Conservation (phyloP, 35 echinoderm and acorn worm genomes). For the Anneissia japonica region DNA sequence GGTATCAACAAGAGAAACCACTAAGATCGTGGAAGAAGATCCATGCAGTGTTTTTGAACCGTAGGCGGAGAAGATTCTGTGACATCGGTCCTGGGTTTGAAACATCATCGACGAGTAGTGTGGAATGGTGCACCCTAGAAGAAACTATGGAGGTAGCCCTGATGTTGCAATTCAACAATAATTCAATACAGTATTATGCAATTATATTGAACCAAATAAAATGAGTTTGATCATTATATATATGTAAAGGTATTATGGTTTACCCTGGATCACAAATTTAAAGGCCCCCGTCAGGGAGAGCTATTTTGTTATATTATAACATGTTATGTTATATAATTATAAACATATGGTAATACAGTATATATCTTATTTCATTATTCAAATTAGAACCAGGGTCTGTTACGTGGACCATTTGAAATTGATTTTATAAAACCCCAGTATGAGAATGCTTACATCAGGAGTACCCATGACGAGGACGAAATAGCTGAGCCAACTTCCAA, state of each 20-base stretch:
- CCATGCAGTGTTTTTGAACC: not conserved
- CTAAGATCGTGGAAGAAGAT: not conserved
- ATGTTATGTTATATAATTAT: too few species aligned
- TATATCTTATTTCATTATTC: too few species aligned
- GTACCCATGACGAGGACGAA: not conserved
- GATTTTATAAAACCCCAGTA: not conserved
- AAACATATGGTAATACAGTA: too few species aligned
- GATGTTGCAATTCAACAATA: too few species aligned
- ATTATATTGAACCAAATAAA: too few species aligned
- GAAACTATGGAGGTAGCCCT: not conserved
- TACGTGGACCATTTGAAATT: not conserved
- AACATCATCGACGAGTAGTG: not conserved
- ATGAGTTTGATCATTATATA: too few species aligned
- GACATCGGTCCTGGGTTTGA: not conserved
- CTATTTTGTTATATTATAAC: too few species aligned
- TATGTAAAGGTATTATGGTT: too few species aligned
- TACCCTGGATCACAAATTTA: too few species aligned
- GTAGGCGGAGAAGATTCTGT: not conserved
- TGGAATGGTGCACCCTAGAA: not conserved
- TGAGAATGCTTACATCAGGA: not conserved
- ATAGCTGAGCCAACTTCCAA: not conserved
- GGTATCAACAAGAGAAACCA: not conserved
- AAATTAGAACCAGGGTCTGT: not conserved
- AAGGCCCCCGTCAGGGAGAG: too few species aligned
- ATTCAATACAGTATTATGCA: too few species aligned